These are phyloP conservation scores for Tachuris rubrigastra DNA, from an alignment of 2,113 vertebrate species.

Conservation along the genomic window DNA sequence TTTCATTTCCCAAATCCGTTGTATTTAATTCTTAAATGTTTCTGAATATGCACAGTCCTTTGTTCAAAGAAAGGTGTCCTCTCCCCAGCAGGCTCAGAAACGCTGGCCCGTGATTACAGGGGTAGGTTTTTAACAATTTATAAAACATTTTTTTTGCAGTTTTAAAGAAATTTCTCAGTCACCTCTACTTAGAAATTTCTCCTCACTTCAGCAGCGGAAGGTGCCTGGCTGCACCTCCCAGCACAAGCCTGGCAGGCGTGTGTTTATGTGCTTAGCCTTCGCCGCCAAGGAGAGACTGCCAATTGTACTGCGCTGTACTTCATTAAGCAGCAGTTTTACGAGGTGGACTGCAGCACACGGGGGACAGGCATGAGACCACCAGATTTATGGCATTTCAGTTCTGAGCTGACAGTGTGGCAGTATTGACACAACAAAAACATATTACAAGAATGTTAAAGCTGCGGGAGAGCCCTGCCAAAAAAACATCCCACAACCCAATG, in stretches of 20 bases:
- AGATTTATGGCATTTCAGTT: background rate
- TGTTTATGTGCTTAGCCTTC: background rate
- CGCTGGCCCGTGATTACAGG: rapidly evolving
- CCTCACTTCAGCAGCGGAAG: background rate
- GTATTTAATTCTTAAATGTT: slow-evolving; percentile 9
- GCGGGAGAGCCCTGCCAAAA: background rate
- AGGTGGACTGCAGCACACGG: slow-evolving; percentile 24
- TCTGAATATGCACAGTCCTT: background rate
- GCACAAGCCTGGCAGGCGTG: background rate
- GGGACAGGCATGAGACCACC: slow-evolving; percentile 29
- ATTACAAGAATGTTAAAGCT: background rate
- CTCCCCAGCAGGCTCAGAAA: background rate
- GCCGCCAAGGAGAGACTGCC: background rate
- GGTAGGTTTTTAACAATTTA: background rate
- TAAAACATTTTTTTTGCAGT: background rate
- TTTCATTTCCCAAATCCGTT: background rate
- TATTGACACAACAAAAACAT: background rate
- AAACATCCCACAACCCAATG: background rate
- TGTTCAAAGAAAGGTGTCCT: background rate
- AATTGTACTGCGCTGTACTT: slow-evolving; percentile 11
- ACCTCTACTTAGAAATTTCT: background rate
- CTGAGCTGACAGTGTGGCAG: background rate
- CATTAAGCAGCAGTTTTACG: slow-evolving; percentile 55
- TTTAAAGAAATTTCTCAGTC: background rate
- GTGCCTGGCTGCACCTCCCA: background rate